Evolutionary conservation across 2,888 invertebrate species (phyloP).

Genomic region (Ischnura elegans): DNA sequence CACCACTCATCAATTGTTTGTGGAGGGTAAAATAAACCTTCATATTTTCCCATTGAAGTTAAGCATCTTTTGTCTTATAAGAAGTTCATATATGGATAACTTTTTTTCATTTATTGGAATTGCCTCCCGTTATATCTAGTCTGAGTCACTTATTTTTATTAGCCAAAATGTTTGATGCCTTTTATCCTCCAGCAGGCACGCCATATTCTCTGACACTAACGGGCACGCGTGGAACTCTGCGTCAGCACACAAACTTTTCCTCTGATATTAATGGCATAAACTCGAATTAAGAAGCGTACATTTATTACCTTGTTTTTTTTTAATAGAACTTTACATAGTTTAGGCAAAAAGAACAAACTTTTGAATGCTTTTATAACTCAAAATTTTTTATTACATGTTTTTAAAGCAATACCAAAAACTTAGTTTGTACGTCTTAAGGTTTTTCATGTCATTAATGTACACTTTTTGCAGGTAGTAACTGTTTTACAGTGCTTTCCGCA

Average conservation of each 20-base stretch:
- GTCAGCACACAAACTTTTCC: neutral
- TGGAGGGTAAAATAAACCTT: too few relatives aligned
- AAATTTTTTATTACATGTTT: neutral
- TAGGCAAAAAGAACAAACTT: neutral
- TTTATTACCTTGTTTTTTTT: neutral
- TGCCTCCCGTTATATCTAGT: too few relatives aligned
- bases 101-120: too few relatives aligned
- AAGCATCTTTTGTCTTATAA: too few relatives aligned
- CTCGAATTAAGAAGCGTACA: neutral
- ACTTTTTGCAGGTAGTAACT: conserved; percentile 1
- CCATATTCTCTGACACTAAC: neutral
- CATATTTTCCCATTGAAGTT: too few relatives aligned
- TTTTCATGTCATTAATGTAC: neutral
- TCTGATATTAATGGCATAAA: too few relatives aligned
- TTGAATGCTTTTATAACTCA: neutral
- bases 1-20: too few relatives aligned
- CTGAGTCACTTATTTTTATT: too few relatives aligned
- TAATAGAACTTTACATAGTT: neutral
- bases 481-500: neutral
- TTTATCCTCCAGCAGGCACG: neutral
- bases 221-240: neutral
- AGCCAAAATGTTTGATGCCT: too few relatives aligned
- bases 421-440: neutral
- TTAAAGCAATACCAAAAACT: neutral
- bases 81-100: too few relatives aligned